Evolutionary conservation across 1,140 invertebrate species (phyloP).

Genomic region (Sitophilus oryzae): DNA sequence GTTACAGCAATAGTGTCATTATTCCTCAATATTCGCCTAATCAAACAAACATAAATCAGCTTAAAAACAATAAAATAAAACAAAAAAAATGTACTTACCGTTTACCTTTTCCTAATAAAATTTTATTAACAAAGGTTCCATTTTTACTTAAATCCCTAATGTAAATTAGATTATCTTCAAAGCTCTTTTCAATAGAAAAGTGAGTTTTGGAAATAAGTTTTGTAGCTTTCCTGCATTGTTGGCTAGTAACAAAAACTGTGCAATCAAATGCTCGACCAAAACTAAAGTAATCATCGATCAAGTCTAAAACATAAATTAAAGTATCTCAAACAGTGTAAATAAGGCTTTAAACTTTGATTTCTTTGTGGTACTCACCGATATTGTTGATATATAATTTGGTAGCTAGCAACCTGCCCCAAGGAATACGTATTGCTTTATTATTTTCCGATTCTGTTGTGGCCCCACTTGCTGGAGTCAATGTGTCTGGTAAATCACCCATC

Average conservation of each 20-base stretch:
- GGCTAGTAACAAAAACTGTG: slow-evolving; percentile 43
- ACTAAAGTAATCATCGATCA: slow-evolving; percentile 45
- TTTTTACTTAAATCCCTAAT: slow-evolving; percentile 40
- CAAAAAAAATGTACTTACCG: slow-evolving; percentile 18
- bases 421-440: no score
- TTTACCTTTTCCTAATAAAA: slow-evolving; percentile 30
- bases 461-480: not conserved
- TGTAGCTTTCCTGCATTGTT: slow-evolving; percentile 33
- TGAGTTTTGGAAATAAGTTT: slow-evolving; percentile 50
- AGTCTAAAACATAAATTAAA: slow-evolving; percentile 40
- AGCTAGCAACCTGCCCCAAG: slow-evolving; percentile 33
- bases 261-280: slow-evolving; percentile 47
- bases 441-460: no score
- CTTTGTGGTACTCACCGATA: no score
- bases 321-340: not conserved
- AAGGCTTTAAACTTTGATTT: no score
- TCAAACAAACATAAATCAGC: not conserved
- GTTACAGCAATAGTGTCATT: slow-evolving; percentile 35
- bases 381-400: no score
- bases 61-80: not conserved
- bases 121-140: slow-evolving; percentile 38
- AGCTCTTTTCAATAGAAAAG: slow-evolving; percentile 45
- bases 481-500: not conserved
- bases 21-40: slow-evolving; percentile 28
- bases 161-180: slow-evolving; percentile 25